Conservation (phyloP, 2,113 vertebrate genomes). For the Elaphurus davidianus region DNA sequence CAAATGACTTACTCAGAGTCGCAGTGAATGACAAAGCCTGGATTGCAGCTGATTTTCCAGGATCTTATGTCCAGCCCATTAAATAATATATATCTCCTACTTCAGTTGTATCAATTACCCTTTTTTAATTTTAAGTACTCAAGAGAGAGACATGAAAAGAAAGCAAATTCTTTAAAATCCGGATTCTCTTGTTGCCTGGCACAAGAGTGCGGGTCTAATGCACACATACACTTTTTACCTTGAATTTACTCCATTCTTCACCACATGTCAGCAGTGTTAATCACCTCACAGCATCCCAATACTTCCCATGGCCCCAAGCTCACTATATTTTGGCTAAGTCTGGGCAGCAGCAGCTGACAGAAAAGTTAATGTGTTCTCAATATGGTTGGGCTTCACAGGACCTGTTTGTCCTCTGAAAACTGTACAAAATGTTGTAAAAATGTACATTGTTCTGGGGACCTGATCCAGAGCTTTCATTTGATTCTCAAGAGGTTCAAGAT, state of each 20-base stretch:
- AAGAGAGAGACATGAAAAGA: neutral
- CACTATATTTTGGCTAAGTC: neutral
- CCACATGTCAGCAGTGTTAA: neutral
- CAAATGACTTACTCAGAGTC: neutral
- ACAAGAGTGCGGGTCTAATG: neutral
- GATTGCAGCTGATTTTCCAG: neutral
- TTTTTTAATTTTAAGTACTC: neutral
- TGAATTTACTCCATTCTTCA: slow-evolving; percentile 12
- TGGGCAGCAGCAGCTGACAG: neutral
- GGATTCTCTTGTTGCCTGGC: neutral
- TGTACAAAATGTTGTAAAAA: neutral
- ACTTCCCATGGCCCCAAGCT: neutral
- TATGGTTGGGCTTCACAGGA: neutral
- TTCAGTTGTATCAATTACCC: neutral
- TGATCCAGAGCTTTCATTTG: neutral
- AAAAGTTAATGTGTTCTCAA: neutral
- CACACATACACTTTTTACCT: neutral
- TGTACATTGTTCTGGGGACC: neutral
- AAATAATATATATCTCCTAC: neutral
- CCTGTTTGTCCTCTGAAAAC: neutral
- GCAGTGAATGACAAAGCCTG: neutral
- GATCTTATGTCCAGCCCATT: neutral
- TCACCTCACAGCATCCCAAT: neutral
- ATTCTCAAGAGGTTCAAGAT: slow-evolving; percentile 5
- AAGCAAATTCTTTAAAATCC: slow-evolving; percentile 28